Base-by-base conservation (phyloP, 2,113 vertebrate genomes). In the Aspiorhynchus laticeps region DNA sequence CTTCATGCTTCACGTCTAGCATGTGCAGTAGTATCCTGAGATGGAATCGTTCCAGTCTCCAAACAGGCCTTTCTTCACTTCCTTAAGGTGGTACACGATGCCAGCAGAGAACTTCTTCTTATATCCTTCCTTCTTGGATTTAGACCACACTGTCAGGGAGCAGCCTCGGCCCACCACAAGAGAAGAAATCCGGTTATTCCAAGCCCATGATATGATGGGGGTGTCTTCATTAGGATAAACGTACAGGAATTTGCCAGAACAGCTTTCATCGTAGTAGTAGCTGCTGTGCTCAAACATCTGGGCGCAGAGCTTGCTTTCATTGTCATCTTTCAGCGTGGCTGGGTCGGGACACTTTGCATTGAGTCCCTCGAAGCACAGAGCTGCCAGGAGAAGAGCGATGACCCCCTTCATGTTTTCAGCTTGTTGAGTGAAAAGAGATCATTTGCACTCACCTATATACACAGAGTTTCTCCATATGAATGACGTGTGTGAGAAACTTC, bases 191-290 rank as follows among this genome's bases (percentile, higher is more conserved):
- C 8, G n/a, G 73, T 86, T 88, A 1, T 79, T 56, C 94, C 94
- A 96, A 1, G 0, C 0, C 0, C 0, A 1, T 0, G 95, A 91
- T 85, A 96, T 87, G 87, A 83, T 95, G 28, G 95, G 96, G n/a
- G 91, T 14, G 8, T 96, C 95, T 0, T 85, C 2, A 0, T 0
- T 82, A 0, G 93, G 75, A 1, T 4, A 21, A 21, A 92, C 38
- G 0, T 87, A 19, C 6, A 96, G 73, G 74, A 63, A 89, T 0
- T 63, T 7, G 0, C 96, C 95, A 0, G 0, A n/a, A 17, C 95
- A 96, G 93, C 95, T 96, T 61, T 93, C 90, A 0, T 93, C 89
- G 0, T 96, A 96, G 91, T 95, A 95, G 75, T 87, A 61, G 88
- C 93, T 93, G 88, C 92, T 46, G 63, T 95, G 78, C 0, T 90